Evolutionary conservation across 2,797 vertebrate genomes (phyloP).

Genomic region (Emys orbicularis): DNA sequence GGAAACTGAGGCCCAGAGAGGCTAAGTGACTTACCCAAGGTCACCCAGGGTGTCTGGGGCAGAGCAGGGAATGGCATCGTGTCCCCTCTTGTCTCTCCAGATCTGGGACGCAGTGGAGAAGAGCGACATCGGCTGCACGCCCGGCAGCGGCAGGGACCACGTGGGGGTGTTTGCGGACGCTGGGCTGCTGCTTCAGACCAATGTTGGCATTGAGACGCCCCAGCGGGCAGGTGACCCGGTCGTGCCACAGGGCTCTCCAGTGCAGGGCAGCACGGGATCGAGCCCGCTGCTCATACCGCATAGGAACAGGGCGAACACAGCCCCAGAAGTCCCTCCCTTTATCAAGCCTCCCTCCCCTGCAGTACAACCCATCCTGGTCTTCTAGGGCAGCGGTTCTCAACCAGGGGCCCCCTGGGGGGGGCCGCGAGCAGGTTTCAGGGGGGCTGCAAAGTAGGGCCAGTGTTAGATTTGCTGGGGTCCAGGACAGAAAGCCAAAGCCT

Average conservation of each 20-base stretch:
- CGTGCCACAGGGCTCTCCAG: not conserved
- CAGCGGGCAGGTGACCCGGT: slow-evolving; percentile 71
- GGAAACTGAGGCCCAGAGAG: not conserved
- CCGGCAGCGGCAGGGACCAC: slow-evolving; percentile 80
- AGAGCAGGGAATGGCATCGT: too few relatives aligned
- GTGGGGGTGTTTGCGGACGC: slow-evolving; percentile 84
- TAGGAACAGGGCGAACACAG: not conserved
- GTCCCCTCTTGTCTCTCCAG: slow-evolving; percentile 49
- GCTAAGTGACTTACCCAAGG: not conserved
- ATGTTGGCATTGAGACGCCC: slow-evolving; percentile 55
- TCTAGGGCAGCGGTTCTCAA: too few relatives aligned
- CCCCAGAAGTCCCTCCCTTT: too few relatives aligned
- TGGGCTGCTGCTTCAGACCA: slow-evolving; percentile 79
- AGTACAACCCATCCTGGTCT: not conserved
- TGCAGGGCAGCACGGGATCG: not conserved
- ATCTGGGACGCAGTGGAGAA: slow-evolving; percentile 82
- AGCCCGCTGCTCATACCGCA: not conserved
- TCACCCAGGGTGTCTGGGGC: not conserved
- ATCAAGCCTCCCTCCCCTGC: not conserved
- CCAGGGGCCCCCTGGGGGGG: too few relatives aligned
- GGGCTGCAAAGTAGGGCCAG: too few relatives aligned
- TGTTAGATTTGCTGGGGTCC: too few relatives aligned
- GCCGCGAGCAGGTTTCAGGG: too few relatives aligned
- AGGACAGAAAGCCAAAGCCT: too few relatives aligned
- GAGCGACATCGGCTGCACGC: slow-evolving; percentile 83